Base-by-base conservation (phyloP, 2,797 vertebrate species). In the Pagetopsis macropterus region DNA sequence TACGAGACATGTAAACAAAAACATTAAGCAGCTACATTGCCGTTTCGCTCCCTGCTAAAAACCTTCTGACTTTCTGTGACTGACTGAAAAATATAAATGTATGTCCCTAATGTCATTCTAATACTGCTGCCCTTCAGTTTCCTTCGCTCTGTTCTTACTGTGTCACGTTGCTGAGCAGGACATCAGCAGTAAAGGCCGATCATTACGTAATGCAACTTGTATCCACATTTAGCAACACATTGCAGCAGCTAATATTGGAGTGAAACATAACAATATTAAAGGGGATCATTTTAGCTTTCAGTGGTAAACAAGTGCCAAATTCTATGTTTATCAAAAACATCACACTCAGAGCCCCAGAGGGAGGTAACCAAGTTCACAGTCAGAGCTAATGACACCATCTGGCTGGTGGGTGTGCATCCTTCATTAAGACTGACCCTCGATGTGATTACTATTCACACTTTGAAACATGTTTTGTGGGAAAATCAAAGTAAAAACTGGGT, bases 381-480 rank as follows among this genome's bases (percentile, higher is more conserved):
- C 13, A 48, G 56, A 55, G 61, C 64, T 58, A 72, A 83, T 60
- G 33, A 48, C 37, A 72, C 79, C 71, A 83, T 79, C 69, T 84
- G 80, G 17, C 31, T 59, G 6, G 9, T 46, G 49, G 19, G 21
- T 70, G 31, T 19, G 48, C 41, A 21, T 45, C 55, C 27, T 44
- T 50, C 43, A 55, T 68, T 72, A 40, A 72, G 60, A 52, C 21
- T 37, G 33, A 54, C 21, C 44, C 19, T 67, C 43, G 15, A 65
- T 62, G 27, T 74, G 52, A 70, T 75, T 72, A 55, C 44, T 68
- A 49, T 23, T 17, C 14, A 31, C 17, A 49, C 40, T 64, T 59
- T 33, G 49, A 49, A 15, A 44, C 70, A 61, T 1, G 1, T n/a
- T 58, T 57, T 37, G 4, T 40, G 45, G n/a, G 40, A 48, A 73